These are phyloP conservation scores for Caenorhabditis afra DNA, from an alignment of 2,888 invertebrate species.

Conservation along the genomic window DNA sequence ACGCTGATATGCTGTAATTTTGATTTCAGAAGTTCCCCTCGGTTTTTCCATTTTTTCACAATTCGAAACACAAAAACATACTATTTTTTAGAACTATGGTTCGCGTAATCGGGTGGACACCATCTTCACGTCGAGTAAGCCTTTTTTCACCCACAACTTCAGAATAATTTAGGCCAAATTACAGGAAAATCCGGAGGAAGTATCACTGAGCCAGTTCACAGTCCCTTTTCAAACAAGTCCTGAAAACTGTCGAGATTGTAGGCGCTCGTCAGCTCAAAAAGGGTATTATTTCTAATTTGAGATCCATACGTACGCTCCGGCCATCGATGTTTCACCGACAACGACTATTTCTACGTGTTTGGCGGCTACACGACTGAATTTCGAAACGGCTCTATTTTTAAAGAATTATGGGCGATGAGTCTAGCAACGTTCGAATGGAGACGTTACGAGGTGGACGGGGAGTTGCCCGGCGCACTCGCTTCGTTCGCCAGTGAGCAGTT, in stretches of 20 bases:
- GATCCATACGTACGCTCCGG: slow-evolving; percentile 70
- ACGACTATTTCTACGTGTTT: slow-evolving; percentile 74
- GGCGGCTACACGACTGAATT: slow-evolving; percentile 68
- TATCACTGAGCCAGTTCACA: slow-evolving; percentile 8
- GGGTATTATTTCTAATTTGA: slow-evolving; percentile 6
- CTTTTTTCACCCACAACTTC: background rate
- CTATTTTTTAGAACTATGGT: slow-evolving; percentile 8
- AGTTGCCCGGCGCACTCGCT: slow-evolving; percentile 67
- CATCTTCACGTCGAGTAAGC: slow-evolving; percentile 11
- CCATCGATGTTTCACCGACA: slow-evolving; percentile 72
- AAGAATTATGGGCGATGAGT: slow-evolving; percentile 65
- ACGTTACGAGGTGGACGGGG: slow-evolving; percentile 41
- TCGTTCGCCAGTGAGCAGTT: slow-evolving; percentile 68
- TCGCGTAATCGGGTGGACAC: slow-evolving; percentile 18
- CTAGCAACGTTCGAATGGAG: slow-evolving; percentile 66
- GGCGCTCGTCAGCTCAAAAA: background rate
- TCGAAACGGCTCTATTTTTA: slow-evolving; percentile 8
- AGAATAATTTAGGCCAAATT: background rate
- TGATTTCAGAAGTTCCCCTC: background rate
- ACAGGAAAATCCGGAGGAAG: background rate
- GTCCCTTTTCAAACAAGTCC: slow-evolving; percentile 5
- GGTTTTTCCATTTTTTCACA: background rate
- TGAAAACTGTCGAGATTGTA: background rate
- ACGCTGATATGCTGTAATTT: too few relatives aligned
- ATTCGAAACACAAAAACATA: background rate